These are phyloP conservation scores for Lucilia cuprina DNA, from an alignment of 1,140 invertebrate species.

Conservation along the genomic window DNA sequence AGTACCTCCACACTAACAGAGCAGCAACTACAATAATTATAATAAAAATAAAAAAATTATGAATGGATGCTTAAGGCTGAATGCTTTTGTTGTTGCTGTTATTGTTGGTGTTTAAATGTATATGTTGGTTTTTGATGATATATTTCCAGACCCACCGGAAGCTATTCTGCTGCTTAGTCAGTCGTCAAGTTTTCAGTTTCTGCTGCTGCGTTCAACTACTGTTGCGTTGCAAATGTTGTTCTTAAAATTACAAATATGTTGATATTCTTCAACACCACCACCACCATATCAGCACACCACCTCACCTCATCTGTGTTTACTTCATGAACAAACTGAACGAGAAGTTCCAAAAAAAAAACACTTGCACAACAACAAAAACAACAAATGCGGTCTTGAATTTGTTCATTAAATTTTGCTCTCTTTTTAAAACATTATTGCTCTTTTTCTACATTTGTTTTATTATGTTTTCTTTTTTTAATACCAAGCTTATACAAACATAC, in stretches of 20 bases:
- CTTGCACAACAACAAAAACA: neutral
- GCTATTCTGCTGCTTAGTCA: neutral
- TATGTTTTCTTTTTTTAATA: neutral
- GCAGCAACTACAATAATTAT: no score
- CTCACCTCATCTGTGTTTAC: no score
- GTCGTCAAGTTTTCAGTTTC: neutral
- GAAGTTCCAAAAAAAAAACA: neutral
- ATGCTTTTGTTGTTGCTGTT: neutral
- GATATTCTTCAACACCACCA: no score
- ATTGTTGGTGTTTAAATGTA: neutral
- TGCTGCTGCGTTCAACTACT: neutral
- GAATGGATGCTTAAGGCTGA: neutral
- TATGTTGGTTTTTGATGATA: no score
- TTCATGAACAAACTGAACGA: no score
- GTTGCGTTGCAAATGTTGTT: neutral
- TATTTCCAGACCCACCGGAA: neutral
- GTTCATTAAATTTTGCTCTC: neutral
- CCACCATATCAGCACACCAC: no score
- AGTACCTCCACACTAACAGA: no score
- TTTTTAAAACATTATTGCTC: neutral
- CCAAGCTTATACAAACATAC: neutral
- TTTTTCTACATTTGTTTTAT: neutral
- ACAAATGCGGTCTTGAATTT: conserved; percentile 14
- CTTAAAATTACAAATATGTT: neutral
- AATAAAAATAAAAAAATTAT: no score